Conservation (phyloP, 2,797 vertebrate genomes). For the Erithacus rubecula region DNA sequence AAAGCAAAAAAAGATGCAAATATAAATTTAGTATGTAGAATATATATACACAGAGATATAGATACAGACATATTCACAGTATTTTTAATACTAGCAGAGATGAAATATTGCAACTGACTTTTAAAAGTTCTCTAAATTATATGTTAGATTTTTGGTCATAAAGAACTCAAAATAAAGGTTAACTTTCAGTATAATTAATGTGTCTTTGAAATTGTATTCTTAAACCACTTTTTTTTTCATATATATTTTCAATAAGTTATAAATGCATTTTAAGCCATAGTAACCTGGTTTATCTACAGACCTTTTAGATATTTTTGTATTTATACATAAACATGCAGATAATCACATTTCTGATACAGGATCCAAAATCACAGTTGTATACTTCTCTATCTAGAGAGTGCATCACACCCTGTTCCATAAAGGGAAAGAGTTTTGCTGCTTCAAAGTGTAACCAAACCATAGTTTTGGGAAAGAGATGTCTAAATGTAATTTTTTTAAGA, state of each 20-base stretch:
- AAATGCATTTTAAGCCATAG: background rate
- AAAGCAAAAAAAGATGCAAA: background rate
- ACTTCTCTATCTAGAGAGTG: background rate
- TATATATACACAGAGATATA: background rate
- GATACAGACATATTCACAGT: background rate
- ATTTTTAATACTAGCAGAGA: background rate
- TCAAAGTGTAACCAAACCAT: background rate
- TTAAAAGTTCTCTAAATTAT: background rate
- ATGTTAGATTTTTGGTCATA: background rate
- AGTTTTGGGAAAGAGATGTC: background rate
- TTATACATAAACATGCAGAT: background rate
- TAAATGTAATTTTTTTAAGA: background rate
- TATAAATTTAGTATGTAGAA: background rate
- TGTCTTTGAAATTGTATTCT: background rate
- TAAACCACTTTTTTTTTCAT: background rate
- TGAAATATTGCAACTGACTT: background rate
- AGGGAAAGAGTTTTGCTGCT: background rate
- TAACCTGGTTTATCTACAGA: background rate
- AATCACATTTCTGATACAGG: background rate
- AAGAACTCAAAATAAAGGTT: background rate
- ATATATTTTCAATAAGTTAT: background rate
- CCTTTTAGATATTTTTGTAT: background rate
- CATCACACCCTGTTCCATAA: fast-evolving
- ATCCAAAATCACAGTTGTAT: background rate
- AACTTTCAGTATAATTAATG: background rate